Evolutionary conservation across 2,113 vertebrate genomes (phyloP), one percentile per base, ranked within the genome.

Genomic region (Grammomys surdaster): DNA sequence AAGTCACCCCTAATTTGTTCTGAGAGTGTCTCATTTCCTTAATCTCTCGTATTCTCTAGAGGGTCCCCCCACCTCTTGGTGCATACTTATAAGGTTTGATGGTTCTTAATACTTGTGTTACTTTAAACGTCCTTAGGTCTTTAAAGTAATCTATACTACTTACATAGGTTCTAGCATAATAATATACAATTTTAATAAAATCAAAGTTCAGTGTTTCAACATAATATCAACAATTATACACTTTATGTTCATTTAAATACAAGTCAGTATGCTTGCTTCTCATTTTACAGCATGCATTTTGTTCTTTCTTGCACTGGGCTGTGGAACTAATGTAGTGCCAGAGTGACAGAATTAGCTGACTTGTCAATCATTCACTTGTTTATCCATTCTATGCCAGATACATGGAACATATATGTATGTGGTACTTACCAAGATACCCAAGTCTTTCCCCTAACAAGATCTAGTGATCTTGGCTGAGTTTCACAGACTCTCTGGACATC

Each of bases 181-280:
- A 46, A 7, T 63, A 88, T 51, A 9, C 8, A 89, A 73, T 91
- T 96, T 96, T 40, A 91, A 31, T 19, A 84, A 95, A 88, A 77
- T 43, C 33, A 92, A 75, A n/a, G n/a, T 13, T 92, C 48, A 84
- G 76, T 28, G 88, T 86, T 89, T 31, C 19, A 85, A 65, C 28
- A 80, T 94, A 96, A 94, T 51, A 60, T 75, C 78, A 48, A 96
- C 65, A 94, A 75, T 84, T 86, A 65, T n/a, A 63, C 85, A 28
- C 11, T 93, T 90, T 72, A 86, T 10, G 10, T 60, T 89, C 13
- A 11, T 72, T n/a, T 69, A 72, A 95, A 88, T 7, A 20, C 81
- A 80, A 92, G 5, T 93, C 9, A 86, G 0, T 75, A n/a, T 81
- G 58, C 54, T 90, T 96, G 58, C 85, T 73, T 88, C 93, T 48